Evolutionary conservation across 2,888 invertebrate genomes (phyloP), one percentile per base, ranked within the genome.

Genomic region (Tetranychus truncatus): DNA sequence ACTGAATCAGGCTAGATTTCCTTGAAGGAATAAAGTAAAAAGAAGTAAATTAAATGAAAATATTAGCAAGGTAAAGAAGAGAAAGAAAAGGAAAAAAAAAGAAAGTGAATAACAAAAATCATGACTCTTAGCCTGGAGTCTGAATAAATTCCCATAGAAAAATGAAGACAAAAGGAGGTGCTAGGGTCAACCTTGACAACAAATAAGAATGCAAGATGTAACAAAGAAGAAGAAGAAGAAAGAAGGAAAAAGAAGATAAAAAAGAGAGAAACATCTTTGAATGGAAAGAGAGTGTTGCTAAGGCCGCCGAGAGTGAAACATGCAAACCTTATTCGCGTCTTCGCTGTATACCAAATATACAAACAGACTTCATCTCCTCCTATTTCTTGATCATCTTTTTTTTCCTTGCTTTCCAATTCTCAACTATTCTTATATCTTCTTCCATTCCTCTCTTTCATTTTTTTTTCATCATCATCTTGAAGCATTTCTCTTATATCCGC

Each of bases 131-230:
- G 55, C 55, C 55, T 55, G 55, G 15, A 55, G 55, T 55, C 55
- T 55, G 55, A 55, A 55, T 55, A 55, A 55, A 55, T 55, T 55
- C 55, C 55, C 55, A 55, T 55, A 55, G 55, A 55, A 55, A 46
- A 55, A 55, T 55, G 55, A 55, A 55, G 55, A 55, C 55, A 55
- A 55, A 55, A 55, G 55, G 55, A 55, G 55, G 55, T 55, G 55
- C 55, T 55, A 55, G 55, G 55, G 55, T 55, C 55, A 55, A 55
- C 55, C 55, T 55, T 55, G 55, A 55, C 55, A 55, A 55, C 55
- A 55, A 55, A 55, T 55, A 55, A 55, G 55, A 55, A 55, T 55
- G 55, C 69, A 69, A 69, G 69, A 69, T 69, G 69, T 11, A 24
- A 69, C 21, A 69, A 21, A 67, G 67, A 67, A 69, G 69, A 69